Evolutionary conservation across 2,888 invertebrate species (phyloP), one percentile per base, ranked within the genome.

Genomic region (Caenorhabditis sp.): DNA sequence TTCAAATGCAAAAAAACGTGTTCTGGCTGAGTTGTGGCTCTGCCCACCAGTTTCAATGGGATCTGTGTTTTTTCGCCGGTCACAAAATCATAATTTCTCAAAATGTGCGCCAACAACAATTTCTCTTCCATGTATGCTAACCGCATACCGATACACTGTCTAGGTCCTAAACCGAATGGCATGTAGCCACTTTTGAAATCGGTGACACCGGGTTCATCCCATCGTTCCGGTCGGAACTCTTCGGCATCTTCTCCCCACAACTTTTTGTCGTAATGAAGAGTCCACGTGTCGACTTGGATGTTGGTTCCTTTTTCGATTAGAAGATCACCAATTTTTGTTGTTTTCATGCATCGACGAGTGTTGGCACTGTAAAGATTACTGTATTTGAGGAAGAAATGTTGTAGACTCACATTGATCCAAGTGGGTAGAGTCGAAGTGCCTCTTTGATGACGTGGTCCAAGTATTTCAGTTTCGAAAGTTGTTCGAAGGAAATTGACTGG

Each of bases 121-220:
- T 86, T 86, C 59, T 82, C 78, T 62, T 86, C 86, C 70, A 86
- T 65, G 37, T 79, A 77, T 1, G 84, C 84, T 58, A 84, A 59
- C 17, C 83, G 69, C 78, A 82, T 78, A 70, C 84, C 84, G 53
- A 85, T 78, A 57, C 86, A 86, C 4, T 66, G 69, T 14, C 81
- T 67, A 0, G 81, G 81, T n/a, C 81, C 81, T 5, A 71, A 66
- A 17, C 81, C 81, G 53, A 81, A 81, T 10, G 81, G 68, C 24
- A 79, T 43, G 67, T 69, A 78, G 1, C 69, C 70, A 24, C 12
- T 14, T 24, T 21, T n/a, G 17, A 23, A 26, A 3, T 26, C 24
- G 8, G 55, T 26, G 1, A 26, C 8, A 23, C 60, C 51, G 1
- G 49, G 67, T 49, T 63, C 59, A 36, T 75, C 62, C 62, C 71